Evolutionary conservation across 1,140 invertebrate genomes (phyloP).

Genomic region (Cephus cinctus): DNA sequence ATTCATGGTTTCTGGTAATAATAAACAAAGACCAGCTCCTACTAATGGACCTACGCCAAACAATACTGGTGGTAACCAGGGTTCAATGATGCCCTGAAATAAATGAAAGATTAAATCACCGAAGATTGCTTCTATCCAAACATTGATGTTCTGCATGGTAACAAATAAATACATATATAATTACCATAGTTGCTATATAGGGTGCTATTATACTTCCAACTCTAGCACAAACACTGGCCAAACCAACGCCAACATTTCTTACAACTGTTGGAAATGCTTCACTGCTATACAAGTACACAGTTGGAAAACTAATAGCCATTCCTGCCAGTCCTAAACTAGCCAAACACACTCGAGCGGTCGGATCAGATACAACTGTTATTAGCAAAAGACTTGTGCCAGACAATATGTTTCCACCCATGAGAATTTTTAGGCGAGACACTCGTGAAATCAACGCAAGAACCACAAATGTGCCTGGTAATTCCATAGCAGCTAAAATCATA

Average conservation of each 20-base stretch:
- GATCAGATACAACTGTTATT: slow-evolving; percentile 33
- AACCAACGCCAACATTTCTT: slow-evolving; percentile 65
- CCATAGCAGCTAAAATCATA: slow-evolving; percentile 42
- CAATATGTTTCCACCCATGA: slow-evolving; percentile 44
- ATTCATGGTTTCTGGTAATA: slow-evolving; percentile 63
- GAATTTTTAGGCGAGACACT: slow-evolving; percentile 48
- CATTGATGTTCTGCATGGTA: too few species aligned
- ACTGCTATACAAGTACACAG: slow-evolving; percentile 65
- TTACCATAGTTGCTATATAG: slow-evolving; percentile 58
- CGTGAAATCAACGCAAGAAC: slow-evolving; percentile 46
- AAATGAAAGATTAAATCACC: slow-evolving; percentile 4
- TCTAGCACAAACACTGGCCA: slow-evolving; percentile 62
- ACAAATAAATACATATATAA: slow-evolving; percentile 8
- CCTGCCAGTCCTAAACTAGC: slow-evolving; percentile 64
- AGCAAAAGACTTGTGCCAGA: slow-evolving; percentile 41
- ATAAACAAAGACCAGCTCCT: slow-evolving; percentile 56
- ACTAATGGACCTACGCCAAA: slow-evolving; percentile 58
- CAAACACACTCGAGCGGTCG: slow-evolving; percentile 50
- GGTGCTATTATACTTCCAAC: slow-evolving; percentile 70
- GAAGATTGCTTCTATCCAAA: not conserved
- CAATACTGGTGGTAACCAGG: slow-evolving; percentile 58
- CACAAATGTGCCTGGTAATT: slow-evolving; percentile 47
- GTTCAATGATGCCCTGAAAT: slow-evolving; percentile 31
- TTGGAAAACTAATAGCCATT: slow-evolving; percentile 61
- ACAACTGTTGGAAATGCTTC: slow-evolving; percentile 70